Base-by-base conservation (phyloP, 2,113 vertebrate species). In the Galbula dea region DNA sequence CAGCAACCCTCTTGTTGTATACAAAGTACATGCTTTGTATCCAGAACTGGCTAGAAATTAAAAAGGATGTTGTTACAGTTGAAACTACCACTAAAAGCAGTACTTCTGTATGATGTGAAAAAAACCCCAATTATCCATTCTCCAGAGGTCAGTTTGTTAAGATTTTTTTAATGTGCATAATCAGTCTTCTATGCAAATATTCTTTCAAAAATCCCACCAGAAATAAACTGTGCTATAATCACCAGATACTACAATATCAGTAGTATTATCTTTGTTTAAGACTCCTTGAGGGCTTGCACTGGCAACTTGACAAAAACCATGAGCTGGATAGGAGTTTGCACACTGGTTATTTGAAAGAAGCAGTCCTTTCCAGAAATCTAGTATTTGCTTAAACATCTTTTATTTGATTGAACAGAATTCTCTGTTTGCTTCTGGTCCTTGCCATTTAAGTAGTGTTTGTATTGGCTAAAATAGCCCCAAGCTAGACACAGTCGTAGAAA, bases 381-480 rank as follows among this genome's bases (percentile, higher is more conserved):
- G 29, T 93, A 41, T 94, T 95, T 95, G 61, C 37, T 80, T 88
- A 73, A 92, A 80, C 43, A 12, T 82, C 59, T 92, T 94, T 66
- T 90, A 75, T 86, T 82, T 93, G 81, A n/a, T 55, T 46, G 34
- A 90, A 76, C 62, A 85, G 84, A 92, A 90, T 92, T 95, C 58
- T 81, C 67, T 94, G 57, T 93, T 95, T 96, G 76, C 65, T 63
- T 92, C 61, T 74, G 57, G 77, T 86, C 76, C 27, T 95, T 92
- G 61, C 51, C 23, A 14, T 61, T 90, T 72, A 37, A 76, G 77
- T 79, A 63, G 58, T 94, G 89, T 87, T 94, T 94, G 37, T 79
- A 51, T 95, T 93, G 92, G 84, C 88, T 96, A 71, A 77, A 32
- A 62, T 62, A 49, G 37, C 36, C n/a, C 71, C 39, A 45, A 89